Conservation (phyloP, 2,797 vertebrate species). For the Brachyrhaphis roseni region DNA sequence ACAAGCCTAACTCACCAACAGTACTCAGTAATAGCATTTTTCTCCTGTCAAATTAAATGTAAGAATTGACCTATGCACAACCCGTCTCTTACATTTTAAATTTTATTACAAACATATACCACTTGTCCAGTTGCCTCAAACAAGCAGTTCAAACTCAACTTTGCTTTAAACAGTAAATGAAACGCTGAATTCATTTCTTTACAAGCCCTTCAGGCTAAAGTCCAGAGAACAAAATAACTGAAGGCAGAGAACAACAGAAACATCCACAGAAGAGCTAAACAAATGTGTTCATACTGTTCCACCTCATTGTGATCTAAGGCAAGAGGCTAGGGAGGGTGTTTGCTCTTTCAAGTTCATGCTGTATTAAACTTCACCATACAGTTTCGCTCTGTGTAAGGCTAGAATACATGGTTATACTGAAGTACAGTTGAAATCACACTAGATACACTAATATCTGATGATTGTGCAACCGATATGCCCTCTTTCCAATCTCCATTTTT, state of each 20-base stretch:
- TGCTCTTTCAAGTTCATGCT: conserved; percentile 59
- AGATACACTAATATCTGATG: conserved; percentile 42
- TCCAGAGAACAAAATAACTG: conserved; percentile 15
- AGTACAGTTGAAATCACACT: conserved; percentile 34
- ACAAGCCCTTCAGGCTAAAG: conserved; percentile 36
- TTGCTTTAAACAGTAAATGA: conserved; percentile 25
- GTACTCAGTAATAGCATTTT: neutral
- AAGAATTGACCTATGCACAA: conserved; percentile 37
- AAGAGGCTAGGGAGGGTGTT: conserved; percentile 6
- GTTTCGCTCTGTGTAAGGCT: conserved; percentile 12
- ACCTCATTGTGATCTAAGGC: conserved; percentile 38
- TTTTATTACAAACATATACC: conserved; percentile 43
- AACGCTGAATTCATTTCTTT: conserved; percentile 17
- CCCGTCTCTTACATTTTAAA: conserved; percentile 35
- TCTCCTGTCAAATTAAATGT: conserved; percentile 9
- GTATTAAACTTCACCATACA: conserved; percentile 24
- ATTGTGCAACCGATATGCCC: conserved; percentile 31
- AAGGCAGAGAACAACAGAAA: conserved; percentile 32
- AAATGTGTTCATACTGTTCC: conserved; percentile 41
- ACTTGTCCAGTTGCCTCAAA: conserved; percentile 56
- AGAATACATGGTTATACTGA: conserved; percentile 22
- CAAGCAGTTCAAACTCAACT: conserved; percentile 29
- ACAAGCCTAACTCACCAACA: neutral
- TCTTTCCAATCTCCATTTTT: neutral
- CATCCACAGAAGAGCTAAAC: conserved; percentile 32